phyloP scores from a whole-genome alignment of 2,888 invertebrate genomes.

The Lepas anatifera region DNA sequence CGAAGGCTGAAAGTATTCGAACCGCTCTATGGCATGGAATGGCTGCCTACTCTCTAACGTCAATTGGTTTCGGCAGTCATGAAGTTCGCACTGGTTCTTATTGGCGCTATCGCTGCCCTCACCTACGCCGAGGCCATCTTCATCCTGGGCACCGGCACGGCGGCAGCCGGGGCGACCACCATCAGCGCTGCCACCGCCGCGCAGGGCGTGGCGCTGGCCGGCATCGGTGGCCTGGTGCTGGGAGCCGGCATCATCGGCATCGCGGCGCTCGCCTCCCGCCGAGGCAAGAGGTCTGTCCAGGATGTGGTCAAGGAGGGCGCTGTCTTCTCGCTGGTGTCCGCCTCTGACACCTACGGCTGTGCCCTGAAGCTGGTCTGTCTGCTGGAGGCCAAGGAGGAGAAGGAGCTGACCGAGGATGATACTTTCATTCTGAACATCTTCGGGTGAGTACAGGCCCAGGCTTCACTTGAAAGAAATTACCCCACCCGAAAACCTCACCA shows the following conservation, averaged over 20 bases:
- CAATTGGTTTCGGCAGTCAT: too few relatives aligned
- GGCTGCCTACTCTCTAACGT: too few relatives aligned
- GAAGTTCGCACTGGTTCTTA: background rate
- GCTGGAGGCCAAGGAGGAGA: background rate
- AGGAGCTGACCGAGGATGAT: background rate
- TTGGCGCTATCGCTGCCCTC: background rate
- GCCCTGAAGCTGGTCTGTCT: constrained; percentile 10
- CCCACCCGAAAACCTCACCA: too few relatives aligned
- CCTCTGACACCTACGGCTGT: constrained; percentile 7
- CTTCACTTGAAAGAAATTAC: too few relatives aligned
- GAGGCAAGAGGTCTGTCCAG: background rate
- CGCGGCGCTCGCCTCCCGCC: background rate
- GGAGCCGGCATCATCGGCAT: background rate
- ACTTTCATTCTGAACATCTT: background rate
- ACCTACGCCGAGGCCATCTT: background rate
- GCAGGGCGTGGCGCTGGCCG: background rate
- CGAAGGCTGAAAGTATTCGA: too few relatives aligned
- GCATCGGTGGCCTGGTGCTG: constrained; percentile 4
- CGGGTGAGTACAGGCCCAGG: too few relatives aligned
- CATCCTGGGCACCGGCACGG: background rate
- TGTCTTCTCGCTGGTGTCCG: background rate
- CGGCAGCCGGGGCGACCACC: background rate
- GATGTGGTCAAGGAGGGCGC: background rate
- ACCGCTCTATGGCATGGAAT: too few relatives aligned
- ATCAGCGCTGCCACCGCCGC: background rate